Conservation (phyloP, 2,888 invertebrate species). For the Palloptera scutellata region DNA sequence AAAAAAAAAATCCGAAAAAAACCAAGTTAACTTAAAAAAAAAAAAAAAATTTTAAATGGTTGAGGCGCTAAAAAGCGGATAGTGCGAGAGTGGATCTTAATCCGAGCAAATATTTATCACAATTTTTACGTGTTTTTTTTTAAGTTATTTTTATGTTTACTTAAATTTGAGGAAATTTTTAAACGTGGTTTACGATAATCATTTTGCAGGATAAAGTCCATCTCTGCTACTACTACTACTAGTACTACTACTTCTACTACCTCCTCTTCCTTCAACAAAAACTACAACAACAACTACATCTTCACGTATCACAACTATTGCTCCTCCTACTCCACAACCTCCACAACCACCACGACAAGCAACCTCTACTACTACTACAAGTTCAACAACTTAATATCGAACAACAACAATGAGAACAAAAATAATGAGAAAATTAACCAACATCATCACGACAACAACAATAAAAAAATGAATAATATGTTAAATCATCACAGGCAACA, state of each 20-base stretch:
- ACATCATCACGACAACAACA: slow-evolving; percentile 36
- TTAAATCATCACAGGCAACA: slow-evolving; percentile 31
- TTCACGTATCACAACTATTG: slow-evolving; percentile 52
- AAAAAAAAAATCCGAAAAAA: too few species aligned
- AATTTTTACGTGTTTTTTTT: slow-evolving; percentile 35
- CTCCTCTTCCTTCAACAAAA: slow-evolving; percentile 59
- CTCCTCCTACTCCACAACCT: slow-evolving; percentile 47
- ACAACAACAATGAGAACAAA: slow-evolving; percentile 45
- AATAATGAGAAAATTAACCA: slow-evolving; percentile 29
- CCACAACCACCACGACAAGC: slow-evolving; percentile 40
- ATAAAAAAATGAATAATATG: slow-evolving; percentile 34
- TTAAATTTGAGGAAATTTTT: slow-evolving; percentile 50
- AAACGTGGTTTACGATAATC: slow-evolving; percentile 63
- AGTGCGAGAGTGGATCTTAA: background rate
- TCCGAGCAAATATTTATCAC: slow-evolving; percentile 2
- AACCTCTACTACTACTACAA: slow-evolving; percentile 36
- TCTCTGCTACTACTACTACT: slow-evolving; percentile 60
- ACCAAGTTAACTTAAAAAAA: too few species aligned
- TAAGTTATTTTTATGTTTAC: slow-evolving; percentile 35
- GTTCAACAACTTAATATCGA: slow-evolving; percentile 37
- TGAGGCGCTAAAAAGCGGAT: background rate
- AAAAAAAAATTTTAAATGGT: background rate
- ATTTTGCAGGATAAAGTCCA: slow-evolving; percentile 64
- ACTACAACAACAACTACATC: slow-evolving; percentile 53
- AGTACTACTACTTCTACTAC: slow-evolving; percentile 57